Conservation (phyloP, 2,797 vertebrate genomes). For the Lagothrix lagotricha region DNA sequence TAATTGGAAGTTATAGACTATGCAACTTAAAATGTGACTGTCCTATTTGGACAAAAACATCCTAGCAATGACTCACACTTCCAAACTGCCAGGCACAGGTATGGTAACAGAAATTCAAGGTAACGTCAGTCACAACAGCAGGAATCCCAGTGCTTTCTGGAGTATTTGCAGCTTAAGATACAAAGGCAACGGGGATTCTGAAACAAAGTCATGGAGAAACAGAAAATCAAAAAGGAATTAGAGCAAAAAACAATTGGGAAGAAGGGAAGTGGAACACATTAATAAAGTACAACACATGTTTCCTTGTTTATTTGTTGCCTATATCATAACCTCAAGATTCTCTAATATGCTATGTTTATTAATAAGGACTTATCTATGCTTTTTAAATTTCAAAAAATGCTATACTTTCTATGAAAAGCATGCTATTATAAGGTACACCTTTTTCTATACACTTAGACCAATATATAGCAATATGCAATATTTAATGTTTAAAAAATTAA, state of each 20-base stretch:
- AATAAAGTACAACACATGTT: background rate
- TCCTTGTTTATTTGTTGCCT: background rate
- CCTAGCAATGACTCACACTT: background rate
- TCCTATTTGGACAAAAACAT: background rate
- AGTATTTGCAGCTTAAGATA: background rate
- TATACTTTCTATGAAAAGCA: background rate
- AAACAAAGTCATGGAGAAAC: background rate
- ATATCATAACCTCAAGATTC: background rate
- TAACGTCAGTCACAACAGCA: constrained; percentile 39
- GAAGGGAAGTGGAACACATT: background rate
- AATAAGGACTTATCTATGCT: background rate
- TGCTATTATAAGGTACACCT: background rate
- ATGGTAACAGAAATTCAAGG: background rate
- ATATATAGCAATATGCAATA: background rate
- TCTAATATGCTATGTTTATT: background rate
- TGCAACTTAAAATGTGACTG: background rate
- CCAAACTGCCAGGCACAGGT: constrained; percentile 21
- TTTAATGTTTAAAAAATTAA: constrained; percentile 20
- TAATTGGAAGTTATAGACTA: background rate
- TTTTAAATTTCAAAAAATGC: background rate
- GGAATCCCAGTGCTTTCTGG: background rate
- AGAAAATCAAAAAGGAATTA: background rate
- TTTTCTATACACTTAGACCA: background rate
- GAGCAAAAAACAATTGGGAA: background rate
- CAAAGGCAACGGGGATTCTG: background rate